Conservation (phyloP, 2,888 invertebrate genomes). For the Trileptium ribeirensis region DNA sequence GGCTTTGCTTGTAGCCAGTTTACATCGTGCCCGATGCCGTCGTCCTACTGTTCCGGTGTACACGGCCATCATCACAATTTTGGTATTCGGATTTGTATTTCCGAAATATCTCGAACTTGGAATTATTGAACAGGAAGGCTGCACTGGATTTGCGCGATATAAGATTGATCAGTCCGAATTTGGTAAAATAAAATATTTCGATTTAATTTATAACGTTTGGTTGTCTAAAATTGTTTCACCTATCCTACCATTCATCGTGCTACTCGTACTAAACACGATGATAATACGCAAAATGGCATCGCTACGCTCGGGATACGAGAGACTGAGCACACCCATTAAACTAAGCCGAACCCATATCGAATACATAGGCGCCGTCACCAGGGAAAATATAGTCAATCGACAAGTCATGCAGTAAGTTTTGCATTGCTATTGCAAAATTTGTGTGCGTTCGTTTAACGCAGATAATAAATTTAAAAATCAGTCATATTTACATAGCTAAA, state of each 20-base stretch:
- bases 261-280: conserved; percentile 55
- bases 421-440: no score
- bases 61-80: background rate
- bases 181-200: background rate
- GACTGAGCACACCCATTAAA: background rate
- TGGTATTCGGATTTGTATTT: conserved; percentile 41
- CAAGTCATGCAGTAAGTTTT: no score
- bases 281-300: conserved; percentile 49
- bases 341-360: background rate
- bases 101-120: conserved; percentile 47
- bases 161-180: background rate
- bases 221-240: conserved; percentile 88
- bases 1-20: conserved; percentile 42
- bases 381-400: no score
- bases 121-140: conserved; percentile 25
- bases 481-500: no score
- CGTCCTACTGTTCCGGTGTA: no score
- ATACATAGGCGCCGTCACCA: no score
- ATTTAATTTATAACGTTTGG: conserved; percentile 78
- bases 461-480: no score
- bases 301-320: background rate
- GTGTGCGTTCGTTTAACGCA: no score
- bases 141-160: background rate
- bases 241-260: conserved; percentile 76
- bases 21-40: background rate